These are phyloP conservation scores for Goniozus legneri DNA, from an alignment of 1,140 invertebrate genomes.

Conservation along the genomic window DNA sequence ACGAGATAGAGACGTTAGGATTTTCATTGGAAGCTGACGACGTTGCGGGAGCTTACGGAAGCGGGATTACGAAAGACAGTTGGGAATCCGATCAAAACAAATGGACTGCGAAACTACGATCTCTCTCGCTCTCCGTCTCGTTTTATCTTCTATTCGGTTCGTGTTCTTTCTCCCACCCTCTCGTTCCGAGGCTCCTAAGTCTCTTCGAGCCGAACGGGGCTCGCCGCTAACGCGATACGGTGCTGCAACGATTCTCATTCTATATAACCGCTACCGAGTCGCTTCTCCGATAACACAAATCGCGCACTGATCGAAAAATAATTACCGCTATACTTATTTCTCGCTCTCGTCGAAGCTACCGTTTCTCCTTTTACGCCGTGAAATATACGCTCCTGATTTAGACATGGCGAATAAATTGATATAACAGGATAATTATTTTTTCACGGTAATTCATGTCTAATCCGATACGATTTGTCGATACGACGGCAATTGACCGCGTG, in stretches of 20 bases:
- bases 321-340: constrained; percentile 38
- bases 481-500: too few relatives aligned
- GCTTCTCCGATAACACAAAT: constrained; percentile 42
- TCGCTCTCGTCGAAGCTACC: constrained; percentile 22
- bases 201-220: constrained; percentile 9
- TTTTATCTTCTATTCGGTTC: too few relatives aligned
- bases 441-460: too few relatives aligned
- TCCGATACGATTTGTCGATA: too few relatives aligned
- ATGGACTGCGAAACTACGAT: constrained; percentile 49
- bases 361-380: too few relatives aligned
- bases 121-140: constrained; percentile 10
- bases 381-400: too few relatives aligned
- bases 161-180: constrained; percentile 2
- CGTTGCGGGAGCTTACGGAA: constrained; percentile 37
- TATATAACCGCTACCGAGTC: constrained; percentile 6
- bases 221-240: constrained; percentile 20
- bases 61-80: constrained; percentile 48
- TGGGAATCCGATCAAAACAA: constrained; percentile 54
- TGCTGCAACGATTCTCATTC: constrained; percentile 5
- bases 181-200: not conserved
- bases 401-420: too few relatives aligned
- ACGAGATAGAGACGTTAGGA: constrained; percentile 37
- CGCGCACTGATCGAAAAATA: constrained; percentile 42
- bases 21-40: constrained; percentile 47
- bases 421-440: too few relatives aligned